Evolutionary conservation across 2,797 vertebrate species (phyloP), one percentile per base, ranked within the genome.

Genomic region (Steatocranus sp.): DNA sequence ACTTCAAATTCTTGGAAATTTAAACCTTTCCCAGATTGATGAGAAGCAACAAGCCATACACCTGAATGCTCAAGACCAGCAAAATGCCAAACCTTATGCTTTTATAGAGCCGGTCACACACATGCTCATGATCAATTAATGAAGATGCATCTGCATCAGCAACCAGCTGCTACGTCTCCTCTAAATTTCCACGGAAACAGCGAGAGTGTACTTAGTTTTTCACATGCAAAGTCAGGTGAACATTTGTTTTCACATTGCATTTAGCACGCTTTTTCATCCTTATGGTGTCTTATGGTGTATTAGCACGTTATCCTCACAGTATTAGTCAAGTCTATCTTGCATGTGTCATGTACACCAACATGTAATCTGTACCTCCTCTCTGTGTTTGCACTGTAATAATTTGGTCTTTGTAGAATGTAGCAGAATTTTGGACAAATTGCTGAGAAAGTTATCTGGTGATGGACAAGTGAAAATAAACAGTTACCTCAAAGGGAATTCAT

Each of bases 381-480:
- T 68, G 32, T 25, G 25, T 32, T 80, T 77, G 8, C 25, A n/a
- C 48, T 54, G 15, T 23, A 43, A 36, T 17, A 53, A n/a, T 70
- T 48, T 43, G 8, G 30, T 78, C 56, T 88, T 78, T 74, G 66
- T 12, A n/a, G 34, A 54, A n/a, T 1, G 2, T 30, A 3, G 43
- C 5, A 6, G 10, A 23, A 14, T 27, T 84, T 85, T 41, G n/a
- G 53, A 74, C 56, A 86, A 79, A 80, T 61, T 68, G 18, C 58
- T 30, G n/a, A 2, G 18, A 68, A 73, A 81, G 73, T 36, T 68
- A 66, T 79, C 25, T 80, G 41, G 58, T 83, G 84, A 91, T 77
- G 51, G 76, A 76, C 56, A 79, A 36, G 75, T 70, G 76, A 73
- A 88, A 90, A 90, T 78, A 91, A 89, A 81, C 75, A 70, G 68